Evolutionary conservation across 92 coral and sea anemone genomes (phyloP).

Genomic region (Ricordea florida): DNA sequence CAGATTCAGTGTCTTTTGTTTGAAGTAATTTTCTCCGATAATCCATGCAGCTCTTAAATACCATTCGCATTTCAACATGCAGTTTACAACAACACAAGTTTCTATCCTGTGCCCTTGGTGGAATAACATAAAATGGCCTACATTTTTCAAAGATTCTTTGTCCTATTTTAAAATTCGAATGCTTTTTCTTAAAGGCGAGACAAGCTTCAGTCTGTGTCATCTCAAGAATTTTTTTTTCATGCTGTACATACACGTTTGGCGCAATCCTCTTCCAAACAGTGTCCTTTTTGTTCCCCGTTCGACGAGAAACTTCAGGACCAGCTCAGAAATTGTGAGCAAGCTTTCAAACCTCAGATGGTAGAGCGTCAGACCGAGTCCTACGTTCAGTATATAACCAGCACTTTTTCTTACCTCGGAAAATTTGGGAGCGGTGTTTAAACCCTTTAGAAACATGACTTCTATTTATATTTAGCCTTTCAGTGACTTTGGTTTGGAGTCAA

Average conservation of each 20-base stretch:
- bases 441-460: slow-evolving; percentile 12
- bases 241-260: slow-evolving; percentile 32
- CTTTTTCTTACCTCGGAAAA: neutral
- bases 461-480: slow-evolving; percentile 17
- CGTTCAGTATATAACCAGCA: slow-evolving; percentile 15
- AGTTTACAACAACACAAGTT: slow-evolving; percentile 49
- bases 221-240: slow-evolving; percentile 43
- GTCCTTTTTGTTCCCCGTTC: slow-evolving; percentile 42
- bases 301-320: slow-evolving; percentile 32
- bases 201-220: slow-evolving; percentile 42
- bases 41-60: slow-evolving; percentile 30
- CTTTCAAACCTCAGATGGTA: slow-evolving; percentile 9
- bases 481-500: slow-evolving; percentile 25
- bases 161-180: slow-evolving; percentile 44
- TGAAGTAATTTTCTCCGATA: slow-evolving; percentile 9
- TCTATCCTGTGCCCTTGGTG: slow-evolving; percentile 25
- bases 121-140: slow-evolving; percentile 54
- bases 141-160: slow-evolving; percentile 64
- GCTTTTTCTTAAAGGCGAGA: slow-evolving; percentile 7
- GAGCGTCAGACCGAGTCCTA: slow-evolving; percentile 20
- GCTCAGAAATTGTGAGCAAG: slow-evolving; percentile 49
- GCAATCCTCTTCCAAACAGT: slow-evolving; percentile 26
- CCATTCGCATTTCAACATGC: slow-evolving; percentile 63
- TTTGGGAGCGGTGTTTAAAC: neutral
- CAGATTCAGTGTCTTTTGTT: neutral